Conservation (phyloP, 1,140 invertebrate species). For the Drosophila melanogaster region Release_6_plus_ISO1_MT NT_033777.3:16841501-16842000, state of each 20-base stretch:
- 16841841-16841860: background rate
- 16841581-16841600: constrained; percentile 47
- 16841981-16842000: constrained; percentile 7
- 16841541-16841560: constrained; percentile 28
- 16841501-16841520: constrained; percentile 41
- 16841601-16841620: constrained; percentile 35
- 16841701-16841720: constrained; percentile 18
- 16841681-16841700: constrained; percentile 2
- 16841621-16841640: background rate
- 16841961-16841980: constrained; percentile 65
- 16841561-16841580: constrained; percentile 32
- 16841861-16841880: too few relatives aligned
- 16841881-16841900: background rate
- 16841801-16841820: background rate
- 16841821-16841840: background rate
- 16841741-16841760: background rate
- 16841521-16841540: constrained; percentile 18
- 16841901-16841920: background rate
- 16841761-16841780: background rate
- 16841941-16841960: constrained; percentile 62
- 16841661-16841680: background rate
- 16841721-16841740: background rate
- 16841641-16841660: constrained; percentile 4
- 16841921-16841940: constrained; percentile 3
- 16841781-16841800: background rate